These are phyloP conservation scores for Sebastes hubbsi DNA, from an alignment of 2,797 vertebrate species.

Conservation along the genomic window DNA sequence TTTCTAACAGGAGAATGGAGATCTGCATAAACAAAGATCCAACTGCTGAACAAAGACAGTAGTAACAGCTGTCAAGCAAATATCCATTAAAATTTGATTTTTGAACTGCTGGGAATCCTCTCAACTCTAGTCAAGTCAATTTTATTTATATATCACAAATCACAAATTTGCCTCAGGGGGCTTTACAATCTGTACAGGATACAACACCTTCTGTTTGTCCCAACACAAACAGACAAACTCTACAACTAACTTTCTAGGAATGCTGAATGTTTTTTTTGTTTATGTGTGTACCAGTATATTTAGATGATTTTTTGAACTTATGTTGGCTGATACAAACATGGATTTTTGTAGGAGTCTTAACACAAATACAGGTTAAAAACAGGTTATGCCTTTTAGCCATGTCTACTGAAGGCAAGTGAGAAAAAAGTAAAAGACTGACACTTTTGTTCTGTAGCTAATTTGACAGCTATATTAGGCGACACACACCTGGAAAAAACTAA, in stretches of 20 bases:
- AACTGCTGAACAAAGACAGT: neutral
- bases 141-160: too few species aligned
- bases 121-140: neutral
- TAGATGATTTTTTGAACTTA: neutral
- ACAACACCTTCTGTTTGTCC: too few species aligned
- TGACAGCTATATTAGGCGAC: neutral
- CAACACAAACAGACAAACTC: too few species aligned
- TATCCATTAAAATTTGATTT: neutral
- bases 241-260: neutral
- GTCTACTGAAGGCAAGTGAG: neutral
- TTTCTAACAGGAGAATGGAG: neutral
- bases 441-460: neutral
- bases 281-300: neutral
- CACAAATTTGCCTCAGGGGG: too few species aligned
- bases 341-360: neutral
- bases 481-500: neutral
- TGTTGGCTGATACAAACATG: neutral
- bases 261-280: neutral
- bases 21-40: neutral
- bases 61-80: neutral
- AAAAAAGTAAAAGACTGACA: neutral
- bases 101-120: neutral
- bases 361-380: neutral
- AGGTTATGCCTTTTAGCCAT: rapidly evolving
- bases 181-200: too few species aligned